A percentile compares a stretch with the other conserved stretches of the same genome.
These are phyloP conservation scores for Pomatostomus ruficeps DNA, from an alignment of 2,113 vertebrate species.

Conservation along the genomic window DNA sequence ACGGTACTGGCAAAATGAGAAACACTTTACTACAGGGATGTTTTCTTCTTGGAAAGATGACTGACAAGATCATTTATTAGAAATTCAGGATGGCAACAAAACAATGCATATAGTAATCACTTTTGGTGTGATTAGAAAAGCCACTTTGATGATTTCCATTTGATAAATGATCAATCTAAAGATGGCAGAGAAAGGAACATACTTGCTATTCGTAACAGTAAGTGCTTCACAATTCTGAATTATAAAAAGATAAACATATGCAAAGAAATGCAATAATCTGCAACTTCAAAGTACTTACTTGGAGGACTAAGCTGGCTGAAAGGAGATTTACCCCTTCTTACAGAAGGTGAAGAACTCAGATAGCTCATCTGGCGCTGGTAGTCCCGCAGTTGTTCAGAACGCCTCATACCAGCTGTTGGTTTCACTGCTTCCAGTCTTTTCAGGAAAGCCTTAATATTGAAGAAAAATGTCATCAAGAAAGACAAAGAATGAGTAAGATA, in stretches of 20 bases:
- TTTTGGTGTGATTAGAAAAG: background rate
- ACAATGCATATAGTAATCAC: background rate
- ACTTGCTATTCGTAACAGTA: background rate
- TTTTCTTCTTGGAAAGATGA: background rate
- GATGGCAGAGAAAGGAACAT: background rate
- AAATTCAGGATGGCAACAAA: background rate
- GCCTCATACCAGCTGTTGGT: constrained; percentile 82
- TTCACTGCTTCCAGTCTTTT: constrained; percentile 89
- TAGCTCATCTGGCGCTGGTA: constrained; percentile 83
- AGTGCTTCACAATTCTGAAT: background rate
- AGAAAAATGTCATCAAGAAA: background rate
- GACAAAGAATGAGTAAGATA: background rate
- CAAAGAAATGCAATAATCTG: background rate
- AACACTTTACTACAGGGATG: background rate
- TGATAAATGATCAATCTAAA: background rate
- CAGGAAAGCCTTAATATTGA: constrained; percentile 79
- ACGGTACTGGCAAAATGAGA: background rate
- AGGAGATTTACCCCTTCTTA: constrained; percentile 63
- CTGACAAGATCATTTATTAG: background rate
- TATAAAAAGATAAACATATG: background rate
- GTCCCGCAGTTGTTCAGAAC: constrained; percentile 85
- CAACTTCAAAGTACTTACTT: constrained; percentile 42
- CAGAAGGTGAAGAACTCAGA: constrained; percentile 48
- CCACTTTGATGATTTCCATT: background rate
- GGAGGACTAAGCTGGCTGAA: constrained; percentile 68